Conservation (phyloP, 2,113 vertebrate genomes). For the Rhegmatorhina hoffmannsi region DNA sequence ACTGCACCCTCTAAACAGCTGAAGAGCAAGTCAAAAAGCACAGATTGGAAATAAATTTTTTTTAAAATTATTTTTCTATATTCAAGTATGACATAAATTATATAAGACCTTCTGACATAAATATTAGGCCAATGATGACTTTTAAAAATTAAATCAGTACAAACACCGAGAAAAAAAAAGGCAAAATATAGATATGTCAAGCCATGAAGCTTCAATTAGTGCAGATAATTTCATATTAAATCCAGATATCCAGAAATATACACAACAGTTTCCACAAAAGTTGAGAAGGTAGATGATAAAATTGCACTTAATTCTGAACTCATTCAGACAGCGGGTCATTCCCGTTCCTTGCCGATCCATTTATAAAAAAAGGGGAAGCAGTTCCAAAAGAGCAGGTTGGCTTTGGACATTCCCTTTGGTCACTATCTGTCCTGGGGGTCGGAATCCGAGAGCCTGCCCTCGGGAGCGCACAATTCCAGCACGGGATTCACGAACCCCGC, state of each 20-base stretch:
- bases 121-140: neutral
- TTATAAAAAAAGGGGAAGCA: neutral
- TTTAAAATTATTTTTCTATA: neutral
- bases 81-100: constrained; percentile 58
- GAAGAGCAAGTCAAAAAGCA: constrained; percentile 42
- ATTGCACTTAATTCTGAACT: constrained; percentile 79
- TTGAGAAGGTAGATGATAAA: constrained; percentile 72
- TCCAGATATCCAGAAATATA: constrained; percentile 45
- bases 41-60: neutral
- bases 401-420: constrained; percentile 45
- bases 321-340: constrained; percentile 15
- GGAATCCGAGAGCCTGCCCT: constrained; percentile 28
- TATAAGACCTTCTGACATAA: constrained; percentile 3
- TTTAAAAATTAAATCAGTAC: constrained; percentile 32
- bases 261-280: constrained; percentile 59
- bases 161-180: neutral
- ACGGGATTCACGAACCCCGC: constrained; percentile 94
- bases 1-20: neutral
- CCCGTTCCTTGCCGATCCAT: neutral
- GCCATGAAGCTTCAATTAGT: constrained; percentile 57
- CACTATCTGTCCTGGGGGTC: constrained; percentile 83
- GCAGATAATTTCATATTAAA: constrained; percentile 60
- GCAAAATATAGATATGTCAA: constrained; percentile 39
- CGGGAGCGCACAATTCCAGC: constrained; percentile 80
- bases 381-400: neutral